Conservation (phyloP, 1,140 invertebrate species). For the Arctopsyche grandis region DNA sequence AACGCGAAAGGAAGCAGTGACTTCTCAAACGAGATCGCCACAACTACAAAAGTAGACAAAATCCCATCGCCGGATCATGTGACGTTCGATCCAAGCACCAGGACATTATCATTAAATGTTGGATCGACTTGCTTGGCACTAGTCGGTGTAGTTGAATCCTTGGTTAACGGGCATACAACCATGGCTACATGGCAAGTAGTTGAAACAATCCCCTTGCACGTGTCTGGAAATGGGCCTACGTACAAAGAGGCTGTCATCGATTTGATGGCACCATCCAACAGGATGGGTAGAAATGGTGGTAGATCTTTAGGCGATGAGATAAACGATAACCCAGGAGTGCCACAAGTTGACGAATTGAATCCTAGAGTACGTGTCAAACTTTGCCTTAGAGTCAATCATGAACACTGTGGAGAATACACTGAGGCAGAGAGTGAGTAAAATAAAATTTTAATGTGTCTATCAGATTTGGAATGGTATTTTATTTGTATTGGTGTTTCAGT, state of each 20-base stretch:
- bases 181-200: conserved; percentile 76
- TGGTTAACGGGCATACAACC: conserved; percentile 68
- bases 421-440: conserved; percentile 82
- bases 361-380: conserved; percentile 79
- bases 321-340: conserved; percentile 63
- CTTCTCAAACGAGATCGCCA: conserved; percentile 82
- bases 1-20: conserved; percentile 87
- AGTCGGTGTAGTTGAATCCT: conserved; percentile 76
- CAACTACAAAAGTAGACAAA: conserved; percentile 83
- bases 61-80: conserved; percentile 84
- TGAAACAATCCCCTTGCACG: conserved; percentile 74
- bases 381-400: conserved; percentile 79
- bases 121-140: conserved; percentile 78
- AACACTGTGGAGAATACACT: conserved; percentile 84
- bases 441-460: background rate
- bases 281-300: conserved; percentile 58
- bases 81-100: conserved; percentile 80
- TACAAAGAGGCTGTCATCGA: conserved; percentile 75
- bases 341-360: conserved; percentile 68
- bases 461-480: conserved; percentile 15
- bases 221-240: conserved; percentile 74
- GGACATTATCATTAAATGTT: conserved; percentile 79
- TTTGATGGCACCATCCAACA: conserved; percentile 61
- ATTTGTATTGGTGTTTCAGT: conserved; percentile 66
- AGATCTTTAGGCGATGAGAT: conserved; percentile 66